phyloP scores from a whole-genome alignment of 2,113 vertebrate species.

The Lepisosteus oculatus region DNA sequence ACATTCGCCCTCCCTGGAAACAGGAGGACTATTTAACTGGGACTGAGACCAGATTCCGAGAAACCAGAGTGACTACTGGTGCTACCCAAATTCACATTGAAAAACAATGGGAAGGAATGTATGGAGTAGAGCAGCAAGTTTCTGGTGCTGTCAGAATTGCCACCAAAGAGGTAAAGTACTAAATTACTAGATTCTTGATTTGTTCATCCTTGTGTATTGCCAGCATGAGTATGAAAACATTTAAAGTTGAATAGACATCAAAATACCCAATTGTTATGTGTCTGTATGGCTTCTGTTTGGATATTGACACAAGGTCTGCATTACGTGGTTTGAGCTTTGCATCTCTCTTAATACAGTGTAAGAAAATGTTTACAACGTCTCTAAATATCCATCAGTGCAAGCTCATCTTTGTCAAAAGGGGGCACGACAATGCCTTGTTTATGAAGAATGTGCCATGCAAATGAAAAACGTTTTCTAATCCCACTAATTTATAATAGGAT shows the following conservation, averaged over 20 bases:
- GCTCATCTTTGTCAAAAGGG: conserved; percentile 1
- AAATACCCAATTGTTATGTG: no score
- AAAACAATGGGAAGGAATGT: conserved; percentile 78
- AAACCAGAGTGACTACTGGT: conserved; percentile 64
- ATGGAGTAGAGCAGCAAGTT: conserved; percentile 66
- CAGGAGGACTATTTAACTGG: conserved; percentile 67
- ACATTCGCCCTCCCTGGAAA: conserved; percentile 93
- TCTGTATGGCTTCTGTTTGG: background rate
- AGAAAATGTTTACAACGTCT: background rate
- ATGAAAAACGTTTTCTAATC: conserved; percentile 24
- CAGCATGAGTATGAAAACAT: background rate
- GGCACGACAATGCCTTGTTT: background rate
- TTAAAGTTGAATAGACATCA: no score
- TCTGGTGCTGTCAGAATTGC: conserved; percentile 46
- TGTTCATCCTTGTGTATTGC: conserved; percentile 23
- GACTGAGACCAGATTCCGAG: conserved; percentile 69
- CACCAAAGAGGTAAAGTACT: conserved; percentile 58
- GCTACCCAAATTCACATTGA: conserved; percentile 72
- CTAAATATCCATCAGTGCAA: background rate
- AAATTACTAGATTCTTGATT: no score
- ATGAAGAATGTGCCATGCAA: background rate
- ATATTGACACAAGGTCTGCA: background rate
- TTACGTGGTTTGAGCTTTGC: conserved; percentile 1
- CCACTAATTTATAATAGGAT: conserved; percentile 53
- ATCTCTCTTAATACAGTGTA: conserved; percentile 1